Evolutionary conservation across 2,797 vertebrate species (phyloP).

Genomic region (Bovichtus diacanthus): DNA sequence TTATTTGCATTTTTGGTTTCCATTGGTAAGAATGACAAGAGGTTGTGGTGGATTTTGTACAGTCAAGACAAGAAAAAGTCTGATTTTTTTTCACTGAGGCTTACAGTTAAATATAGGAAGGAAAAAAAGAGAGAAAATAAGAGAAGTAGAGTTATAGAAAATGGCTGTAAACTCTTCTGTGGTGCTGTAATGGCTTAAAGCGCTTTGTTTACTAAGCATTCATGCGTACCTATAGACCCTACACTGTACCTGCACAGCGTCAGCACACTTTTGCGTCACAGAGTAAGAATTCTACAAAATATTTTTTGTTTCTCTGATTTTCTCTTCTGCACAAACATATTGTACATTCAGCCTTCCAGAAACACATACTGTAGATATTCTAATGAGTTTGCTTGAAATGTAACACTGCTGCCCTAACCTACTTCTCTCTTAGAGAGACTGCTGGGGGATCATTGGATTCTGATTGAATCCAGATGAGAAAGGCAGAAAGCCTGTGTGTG

Average conservation of each 20-base stretch:
- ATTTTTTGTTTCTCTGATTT: not conserved
- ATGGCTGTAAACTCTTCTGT: not conserved
- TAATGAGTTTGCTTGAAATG: slow-evolving; percentile 54
- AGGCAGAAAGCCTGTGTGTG: slow-evolving; percentile 29
- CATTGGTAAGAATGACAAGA: not conserved
- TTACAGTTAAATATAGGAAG: slow-evolving; percentile 6
- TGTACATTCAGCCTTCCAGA: slow-evolving; percentile 17
- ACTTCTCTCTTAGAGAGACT: slow-evolving; percentile 47
- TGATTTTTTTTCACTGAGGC: not conserved
- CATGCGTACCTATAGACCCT: not conserved
- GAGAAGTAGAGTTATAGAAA: not conserved
- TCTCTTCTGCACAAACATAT: slow-evolving; percentile 5
- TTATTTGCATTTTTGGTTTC: not conserved
- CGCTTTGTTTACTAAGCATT: not conserved
- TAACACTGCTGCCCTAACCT: slow-evolving; percentile 57
- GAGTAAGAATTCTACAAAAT: not conserved
- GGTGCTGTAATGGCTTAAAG: slow-evolving; percentile 4
- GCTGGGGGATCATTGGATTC: slow-evolving; percentile 50
- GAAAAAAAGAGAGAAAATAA: not conserved
- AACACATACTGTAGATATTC: slow-evolving; percentile 36
- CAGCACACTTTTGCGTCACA: not conserved
- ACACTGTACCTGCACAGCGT: not conserved
- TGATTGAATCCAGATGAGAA: slow-evolving; percentile 70
- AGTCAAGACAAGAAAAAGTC: not conserved
- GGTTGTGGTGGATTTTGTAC: slow-evolving; percentile 5